Conservation (phyloP, 2,888 invertebrate genomes). For the Tipula confusa region DNA sequence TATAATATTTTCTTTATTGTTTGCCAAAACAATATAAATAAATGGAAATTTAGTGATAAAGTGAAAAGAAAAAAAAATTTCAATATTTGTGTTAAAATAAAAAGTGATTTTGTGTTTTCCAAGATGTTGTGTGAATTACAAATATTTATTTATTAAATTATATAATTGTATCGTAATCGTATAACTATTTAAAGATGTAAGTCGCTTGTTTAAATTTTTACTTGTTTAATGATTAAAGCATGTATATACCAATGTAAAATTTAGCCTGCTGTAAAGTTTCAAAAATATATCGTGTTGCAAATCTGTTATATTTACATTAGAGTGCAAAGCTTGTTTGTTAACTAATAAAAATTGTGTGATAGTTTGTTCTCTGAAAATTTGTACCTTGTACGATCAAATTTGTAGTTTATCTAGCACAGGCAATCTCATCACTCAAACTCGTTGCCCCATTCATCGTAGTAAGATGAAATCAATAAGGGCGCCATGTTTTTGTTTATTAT, state of each 20-base stretch:
- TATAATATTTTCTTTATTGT: constrained; percentile 28
- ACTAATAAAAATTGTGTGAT: not conserved
- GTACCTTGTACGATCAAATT: too few relatives aligned
- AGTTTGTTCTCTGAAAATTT: too few relatives aligned
- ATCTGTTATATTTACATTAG: not conserved
- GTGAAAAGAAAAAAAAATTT: not conserved
- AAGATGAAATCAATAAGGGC: not conserved
- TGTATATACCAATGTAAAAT: too few relatives aligned
- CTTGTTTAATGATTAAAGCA: too few relatives aligned
- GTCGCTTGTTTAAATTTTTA: not conserved
- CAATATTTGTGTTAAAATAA: not conserved
- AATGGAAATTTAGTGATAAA: not conserved
- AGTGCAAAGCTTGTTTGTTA: not conserved
- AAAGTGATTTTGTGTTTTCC: not conserved
- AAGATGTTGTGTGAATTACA: not conserved
- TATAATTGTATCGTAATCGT: not conserved
- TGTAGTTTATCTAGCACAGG: too few relatives aligned
- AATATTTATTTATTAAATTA: not conserved
- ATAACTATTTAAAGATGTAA: not conserved
- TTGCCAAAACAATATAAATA: constrained; percentile 20
- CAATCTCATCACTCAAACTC: too few relatives aligned
- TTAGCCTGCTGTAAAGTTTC: not conserved
- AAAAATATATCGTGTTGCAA: not conserved
- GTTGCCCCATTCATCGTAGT: not conserved
- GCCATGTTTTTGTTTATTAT: constrained; percentile 20